These are phyloP conservation scores for Homarus gammarus DNA, from an alignment of 2,888 invertebrate genomes.

Conservation along the genomic window DNA sequence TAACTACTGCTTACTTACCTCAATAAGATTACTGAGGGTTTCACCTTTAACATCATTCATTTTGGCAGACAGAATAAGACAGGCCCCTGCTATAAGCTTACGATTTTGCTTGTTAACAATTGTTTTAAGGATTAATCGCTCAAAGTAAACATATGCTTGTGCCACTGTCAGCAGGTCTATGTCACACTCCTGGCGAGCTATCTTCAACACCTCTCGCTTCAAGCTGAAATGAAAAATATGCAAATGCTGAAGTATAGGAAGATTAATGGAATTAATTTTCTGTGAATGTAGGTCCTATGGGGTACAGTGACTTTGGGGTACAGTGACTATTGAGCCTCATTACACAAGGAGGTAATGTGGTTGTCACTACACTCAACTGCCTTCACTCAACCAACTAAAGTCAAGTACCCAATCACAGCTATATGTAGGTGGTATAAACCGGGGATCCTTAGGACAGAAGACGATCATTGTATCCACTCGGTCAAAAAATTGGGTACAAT, in stretches of 20 bases:
- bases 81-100: conserved; percentile 96
- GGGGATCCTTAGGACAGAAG: too few species aligned
- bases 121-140: conserved; percentile 94
- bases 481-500: too few species aligned
- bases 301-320: too few species aligned
- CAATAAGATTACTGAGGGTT: conserved; percentile 90
- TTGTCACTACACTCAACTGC: too few species aligned
- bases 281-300: too few species aligned
- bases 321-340: too few species aligned
- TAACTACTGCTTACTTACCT: conserved; percentile 82
- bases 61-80: conserved; percentile 95
- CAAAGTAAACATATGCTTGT: conserved; percentile 98
- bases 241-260: conserved; percentile 43
- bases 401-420: too few species aligned
- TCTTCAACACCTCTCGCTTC: conserved; percentile 96
- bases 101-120: conserved; percentile 96
- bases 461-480: too few species aligned
- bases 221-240: conserved; percentile 83
- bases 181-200: conserved; percentile 87
- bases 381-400: too few species aligned
- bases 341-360: too few species aligned
- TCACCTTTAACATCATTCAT: conserved; percentile 98
- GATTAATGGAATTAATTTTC: too few species aligned
- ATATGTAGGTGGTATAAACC: too few species aligned
- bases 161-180: conserved; percentile 94